Base-by-base conservation (phyloP, 2,888 invertebrate species). In the Pyrrhia umbra region DNA sequence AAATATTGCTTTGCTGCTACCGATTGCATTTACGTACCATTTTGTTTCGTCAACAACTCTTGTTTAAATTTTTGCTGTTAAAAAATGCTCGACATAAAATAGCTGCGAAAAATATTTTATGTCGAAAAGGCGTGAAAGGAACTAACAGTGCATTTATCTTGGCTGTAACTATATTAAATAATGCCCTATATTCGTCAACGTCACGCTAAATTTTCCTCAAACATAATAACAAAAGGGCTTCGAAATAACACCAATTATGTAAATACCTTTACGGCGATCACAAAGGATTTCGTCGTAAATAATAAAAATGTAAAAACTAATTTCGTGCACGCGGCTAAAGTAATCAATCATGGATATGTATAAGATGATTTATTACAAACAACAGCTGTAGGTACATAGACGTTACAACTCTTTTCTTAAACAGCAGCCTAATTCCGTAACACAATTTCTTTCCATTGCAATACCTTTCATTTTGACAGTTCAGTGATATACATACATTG, bases 311-410 rank as follows among this genome's bases (percentile, higher is more conserved):
- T 59, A 79, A 86, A 87, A 86, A 85, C 86, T 90, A 88, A 90
- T 88, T 89, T 87, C 79, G 68, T 64, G 65, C 79, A 77, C 67
- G 79, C 75, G 73, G 67, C 81, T 68, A 86, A 85, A 80, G 87
- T 63, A 86, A 92, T 92, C 92, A 92, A 92, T 92, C 91, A 91
- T 75, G 83, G 80, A 85, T 86, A 87, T 85, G 84, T 87, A 87
- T 85, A 85, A 85, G 81, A 88, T 91, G 92, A 92, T 92, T 90
- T 90, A 92, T 90, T 85, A 81, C 84, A 75, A 65, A 83, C 79
- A 88, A 87, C 90, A 88, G 89, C 87, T 90, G 88, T 80, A 85
- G 81, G 76, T 79, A 82, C 84, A 80, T 80, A 82, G n/a, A n/a
- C n/a, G 81, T 83, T 83, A 86, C 84, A 89, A 90, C 89, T 88